Evolutionary conservation across 1,140 invertebrate genomes (phyloP).

Genomic region (Trachelipus rathkii): DNA sequence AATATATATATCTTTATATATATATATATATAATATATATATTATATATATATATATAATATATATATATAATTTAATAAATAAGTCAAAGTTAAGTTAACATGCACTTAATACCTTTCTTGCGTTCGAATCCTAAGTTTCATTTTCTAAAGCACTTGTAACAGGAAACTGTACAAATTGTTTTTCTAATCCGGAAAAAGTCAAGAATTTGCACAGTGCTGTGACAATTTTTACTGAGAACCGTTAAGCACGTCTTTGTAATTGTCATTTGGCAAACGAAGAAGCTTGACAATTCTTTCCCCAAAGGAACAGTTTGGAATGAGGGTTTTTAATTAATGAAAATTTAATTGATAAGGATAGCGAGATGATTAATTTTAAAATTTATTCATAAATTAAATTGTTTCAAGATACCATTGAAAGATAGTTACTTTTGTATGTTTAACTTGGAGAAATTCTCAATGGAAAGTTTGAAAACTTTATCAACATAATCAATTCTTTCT

Average conservation of each 20-base stretch:
- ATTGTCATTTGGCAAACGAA: constrained; percentile 90
- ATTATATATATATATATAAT: too few relatives aligned
- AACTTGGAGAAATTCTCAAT: background rate
- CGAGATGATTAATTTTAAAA: too few relatives aligned
- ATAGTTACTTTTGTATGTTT: background rate
- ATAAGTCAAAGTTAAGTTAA: too few relatives aligned
- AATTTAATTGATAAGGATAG: background rate
- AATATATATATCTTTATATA: too few relatives aligned
- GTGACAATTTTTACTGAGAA: constrained; percentile 71
- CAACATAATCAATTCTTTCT: constrained; percentile 88
- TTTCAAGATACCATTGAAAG: background rate
- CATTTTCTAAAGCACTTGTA: constrained; percentile 80
- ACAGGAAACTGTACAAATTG: constrained; percentile 82
- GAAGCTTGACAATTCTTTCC: constrained; percentile 84
- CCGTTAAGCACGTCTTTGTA: constrained; percentile 88
- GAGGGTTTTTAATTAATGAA: constrained; percentile 24
- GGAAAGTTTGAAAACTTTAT: constrained; percentile 64
- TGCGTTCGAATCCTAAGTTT: constrained; percentile 81
- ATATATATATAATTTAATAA: too few relatives aligned
- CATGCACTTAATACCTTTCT: constrained; percentile 59
- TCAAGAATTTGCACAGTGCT: constrained; percentile 79
- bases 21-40: too few relatives aligned
- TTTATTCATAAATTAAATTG: too few relatives aligned
- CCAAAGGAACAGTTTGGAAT: constrained; percentile 65
- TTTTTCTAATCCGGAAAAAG: constrained; percentile 74